Percentiles rank a stretch among this genome's conserved stretches.
phyloP scores from a whole-genome alignment of 2,113 vertebrate genomes.

The Channa argus region DNA sequence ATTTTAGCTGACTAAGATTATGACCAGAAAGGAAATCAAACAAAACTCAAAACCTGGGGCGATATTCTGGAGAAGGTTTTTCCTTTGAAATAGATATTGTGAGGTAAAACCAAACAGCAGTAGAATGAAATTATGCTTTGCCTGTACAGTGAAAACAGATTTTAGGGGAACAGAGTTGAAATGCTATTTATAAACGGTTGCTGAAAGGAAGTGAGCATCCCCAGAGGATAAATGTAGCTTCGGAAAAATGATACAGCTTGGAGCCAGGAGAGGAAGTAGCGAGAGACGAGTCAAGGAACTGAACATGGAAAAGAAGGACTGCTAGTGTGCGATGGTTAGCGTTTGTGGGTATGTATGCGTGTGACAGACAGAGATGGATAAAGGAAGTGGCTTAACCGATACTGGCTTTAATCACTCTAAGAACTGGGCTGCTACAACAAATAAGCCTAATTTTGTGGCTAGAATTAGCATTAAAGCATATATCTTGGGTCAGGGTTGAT shows the following conservation, averaged over 20 bases:
- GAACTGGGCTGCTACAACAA: too few relatives aligned
- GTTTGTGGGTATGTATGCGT: slow-evolving; percentile 12
- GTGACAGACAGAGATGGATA: slow-evolving; percentile 14
- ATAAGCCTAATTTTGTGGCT: too few relatives aligned
- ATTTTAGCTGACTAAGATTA: slow-evolving; percentile 62
- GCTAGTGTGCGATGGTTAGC: slow-evolving; percentile 48
- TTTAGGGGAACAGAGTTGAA: slow-evolving; percentile 75
- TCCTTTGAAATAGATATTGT: slow-evolving; percentile 72
- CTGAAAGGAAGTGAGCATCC: slow-evolving; percentile 84
- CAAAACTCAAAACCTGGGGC: slow-evolving; percentile 43
- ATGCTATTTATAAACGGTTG: slow-evolving; percentile 83
- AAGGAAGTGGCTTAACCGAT: background rate
- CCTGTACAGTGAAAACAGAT: slow-evolving; percentile 80
- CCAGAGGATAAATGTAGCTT: slow-evolving; percentile 81
- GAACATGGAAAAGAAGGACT: slow-evolving; percentile 79
- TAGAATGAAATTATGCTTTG: slow-evolving; percentile 70
- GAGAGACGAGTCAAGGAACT: slow-evolving; percentile 72
- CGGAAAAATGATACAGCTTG: slow-evolving; percentile 84
- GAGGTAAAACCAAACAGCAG: slow-evolving; percentile 63
- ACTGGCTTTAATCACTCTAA: slow-evolving; percentile 1
- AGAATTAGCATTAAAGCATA: too few relatives aligned
- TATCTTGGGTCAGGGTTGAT: background rate
- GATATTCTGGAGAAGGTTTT: slow-evolving; percentile 37
- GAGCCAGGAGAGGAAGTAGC: slow-evolving; percentile 82
- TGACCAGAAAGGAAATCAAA: slow-evolving; percentile 68